Evolutionary conservation across 1,140 invertebrate species (phyloP), one percentile per base, ranked within the genome.

Genomic region (Brachionus paranguensis): DNA sequence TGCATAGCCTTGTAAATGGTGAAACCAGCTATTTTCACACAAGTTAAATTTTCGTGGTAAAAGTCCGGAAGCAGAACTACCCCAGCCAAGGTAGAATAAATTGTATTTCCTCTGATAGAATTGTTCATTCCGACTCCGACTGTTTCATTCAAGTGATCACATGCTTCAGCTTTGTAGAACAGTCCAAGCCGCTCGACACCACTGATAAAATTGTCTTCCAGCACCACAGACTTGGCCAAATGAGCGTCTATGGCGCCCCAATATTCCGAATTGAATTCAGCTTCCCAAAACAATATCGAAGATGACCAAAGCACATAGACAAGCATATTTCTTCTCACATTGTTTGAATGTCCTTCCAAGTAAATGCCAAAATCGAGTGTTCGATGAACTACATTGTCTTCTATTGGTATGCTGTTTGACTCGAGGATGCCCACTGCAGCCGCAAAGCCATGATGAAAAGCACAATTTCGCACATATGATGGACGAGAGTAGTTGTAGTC

Each of bases 141-240:
- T 24, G 20, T 47, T 83, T 47, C 43, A 45, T 65, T 43, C 5
- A 60, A n/a, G 12, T 68, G 10, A 10, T 72, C 45, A n/a, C 68
- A 50, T 0, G 84, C 11, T 60, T 87, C 85, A 12, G 86, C 87
- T 20, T 78, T 45, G 8, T 87, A 65, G 53, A 85, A 85, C 50
- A 85, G 88, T 7, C 85, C 86, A 3, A 84, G 33, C 8, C 88
- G 84, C 83, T 89, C 86, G 2, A 85, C 84, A 8, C 86, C 88
- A 33, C 86, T 86, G 12, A 87, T 86, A 12, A 84, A 85, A 78
- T 89, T 89, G 64, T 86, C 76, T 11, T 60, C 47, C 20, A 89
- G 14, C 0, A 85, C 76, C 8, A 87, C 29, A 10, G 85, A 70
- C 1, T 37, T 85, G 2, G 86, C 86, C 11, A 85, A 24, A 3